phyloP scores from a whole-genome alignment of 1,140 invertebrate species.

The Dufourea novaeangliae region DNA sequence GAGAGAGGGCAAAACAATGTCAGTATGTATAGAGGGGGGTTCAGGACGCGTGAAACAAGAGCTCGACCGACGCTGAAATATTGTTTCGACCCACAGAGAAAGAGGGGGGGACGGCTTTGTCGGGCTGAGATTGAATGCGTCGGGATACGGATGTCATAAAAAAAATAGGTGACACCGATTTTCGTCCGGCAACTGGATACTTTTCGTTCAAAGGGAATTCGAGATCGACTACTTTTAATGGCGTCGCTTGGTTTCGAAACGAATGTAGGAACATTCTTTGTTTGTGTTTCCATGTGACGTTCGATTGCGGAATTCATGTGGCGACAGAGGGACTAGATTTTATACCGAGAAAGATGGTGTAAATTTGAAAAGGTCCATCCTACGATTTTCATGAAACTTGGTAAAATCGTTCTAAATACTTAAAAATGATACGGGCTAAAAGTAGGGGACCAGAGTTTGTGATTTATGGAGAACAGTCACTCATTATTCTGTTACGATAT shows the following conservation, averaged over 20 bases:
- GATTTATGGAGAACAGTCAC: too few species aligned
- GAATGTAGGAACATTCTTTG: not conserved
- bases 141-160: not conserved
- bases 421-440: too few species aligned
- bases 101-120: not conserved
- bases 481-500: too few species aligned
- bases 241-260: not conserved
- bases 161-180: conserved; percentile 4
- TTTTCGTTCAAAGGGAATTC: conserved; percentile 11
- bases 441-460: too few species aligned
- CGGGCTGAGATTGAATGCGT: not conserved
- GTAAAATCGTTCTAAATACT: too few species aligned
- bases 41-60: not conserved
- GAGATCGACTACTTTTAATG: not conserved
- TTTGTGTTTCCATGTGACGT: too few species aligned
- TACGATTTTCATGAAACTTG: too few species aligned
- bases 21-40: not conserved
- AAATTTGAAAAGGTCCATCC: too few species aligned
- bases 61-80: not conserved
- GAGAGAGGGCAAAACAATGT: conserved; percentile 10
- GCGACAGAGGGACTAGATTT: too few species aligned
- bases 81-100: conserved; percentile 2
- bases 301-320: too few species aligned
- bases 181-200: conserved; percentile 2
- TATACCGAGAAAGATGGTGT: too few species aligned